These are phyloP conservation scores for Thereuonema tuberculata DNA, from an alignment of 1,140 invertebrate species.

Conservation along the genomic window DNA sequence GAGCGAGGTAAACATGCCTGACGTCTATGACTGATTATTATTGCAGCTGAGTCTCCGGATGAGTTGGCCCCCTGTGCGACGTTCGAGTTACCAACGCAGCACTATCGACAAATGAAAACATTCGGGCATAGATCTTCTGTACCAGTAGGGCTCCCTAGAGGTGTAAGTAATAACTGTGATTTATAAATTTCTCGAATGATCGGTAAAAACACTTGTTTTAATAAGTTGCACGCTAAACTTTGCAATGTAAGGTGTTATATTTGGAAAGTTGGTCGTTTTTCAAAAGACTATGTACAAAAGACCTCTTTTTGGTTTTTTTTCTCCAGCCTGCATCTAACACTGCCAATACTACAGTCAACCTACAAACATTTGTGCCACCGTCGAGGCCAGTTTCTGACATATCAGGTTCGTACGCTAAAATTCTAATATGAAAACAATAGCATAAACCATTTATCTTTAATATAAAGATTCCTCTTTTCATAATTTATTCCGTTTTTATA, in stretches of 20 bases:
- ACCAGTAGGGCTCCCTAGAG: background rate
- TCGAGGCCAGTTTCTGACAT: conserved; percentile 1
- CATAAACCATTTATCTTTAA: background rate
- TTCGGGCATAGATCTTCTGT: conserved; percentile 1
- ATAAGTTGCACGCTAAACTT: no score
- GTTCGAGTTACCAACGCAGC: conserved; percentile 3
- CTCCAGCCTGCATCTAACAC: background rate
- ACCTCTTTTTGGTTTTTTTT: no score
- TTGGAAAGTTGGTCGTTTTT: no score
- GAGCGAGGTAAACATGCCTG: no score
- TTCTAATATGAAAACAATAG: no score
- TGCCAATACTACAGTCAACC: background rate
- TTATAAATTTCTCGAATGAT: no score
- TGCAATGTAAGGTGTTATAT: no score
- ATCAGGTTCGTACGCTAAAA: conserved; percentile 4
- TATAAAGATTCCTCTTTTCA: no score
- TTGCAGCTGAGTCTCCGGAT: conserved; percentile 5
- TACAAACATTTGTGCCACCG: conserved; percentile 7
- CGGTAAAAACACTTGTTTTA: no score
- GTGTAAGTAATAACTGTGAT: background rate
- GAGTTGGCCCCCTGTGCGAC: conserved; percentile 7
- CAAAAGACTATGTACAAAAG: no score
- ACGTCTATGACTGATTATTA: no score
- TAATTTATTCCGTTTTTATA: no score
- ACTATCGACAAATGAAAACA: conserved; percentile 6